phyloP scores from a whole-genome alignment of 1,140 invertebrate species.

The Anastrepha obliqua region DNA sequence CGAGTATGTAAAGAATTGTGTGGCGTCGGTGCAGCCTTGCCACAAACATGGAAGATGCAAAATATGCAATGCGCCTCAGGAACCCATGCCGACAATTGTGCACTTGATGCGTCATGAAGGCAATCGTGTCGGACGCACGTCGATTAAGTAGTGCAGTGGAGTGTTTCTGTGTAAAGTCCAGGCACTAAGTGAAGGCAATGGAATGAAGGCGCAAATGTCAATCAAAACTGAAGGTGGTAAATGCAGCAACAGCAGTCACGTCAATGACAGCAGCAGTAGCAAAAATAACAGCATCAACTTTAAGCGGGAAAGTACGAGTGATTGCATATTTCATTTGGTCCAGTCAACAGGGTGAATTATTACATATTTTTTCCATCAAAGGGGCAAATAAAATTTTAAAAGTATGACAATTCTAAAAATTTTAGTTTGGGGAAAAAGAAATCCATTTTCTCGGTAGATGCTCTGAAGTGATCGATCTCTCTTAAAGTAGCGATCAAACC shows the following conservation, averaged over 20 bases:
- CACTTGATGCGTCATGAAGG: background rate
- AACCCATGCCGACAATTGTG: background rate
- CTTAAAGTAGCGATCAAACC: no score
- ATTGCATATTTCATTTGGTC: background rate
- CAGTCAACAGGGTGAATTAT: no score
- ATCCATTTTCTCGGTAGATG: no score
- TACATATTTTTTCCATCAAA: no score
- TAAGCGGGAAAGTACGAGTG: background rate
- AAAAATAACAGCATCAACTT: background rate
- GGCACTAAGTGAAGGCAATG: background rate
- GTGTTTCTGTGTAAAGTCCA: background rate
- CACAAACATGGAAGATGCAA: conserved; percentile 30
- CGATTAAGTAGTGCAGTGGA: no score
- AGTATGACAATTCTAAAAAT: no score
- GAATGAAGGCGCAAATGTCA: background rate
- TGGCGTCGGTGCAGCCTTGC: background rate
- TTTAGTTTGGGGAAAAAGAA: no score
- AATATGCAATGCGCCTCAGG: background rate
- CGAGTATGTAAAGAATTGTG: conserved; percentile 31
- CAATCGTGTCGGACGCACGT: background rate
- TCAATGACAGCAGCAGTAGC: background rate
- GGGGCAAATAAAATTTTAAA: no score
- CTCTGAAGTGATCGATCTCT: no score
- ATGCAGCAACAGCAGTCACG: background rate
- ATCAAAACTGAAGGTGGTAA: conserved; percentile 6